Percentiles rank a stretch among this genome's conserved stretches.
phyloP scores from a whole-genome alignment of 2,797 vertebrate species.

The Corythornis leucogaster region DNA sequence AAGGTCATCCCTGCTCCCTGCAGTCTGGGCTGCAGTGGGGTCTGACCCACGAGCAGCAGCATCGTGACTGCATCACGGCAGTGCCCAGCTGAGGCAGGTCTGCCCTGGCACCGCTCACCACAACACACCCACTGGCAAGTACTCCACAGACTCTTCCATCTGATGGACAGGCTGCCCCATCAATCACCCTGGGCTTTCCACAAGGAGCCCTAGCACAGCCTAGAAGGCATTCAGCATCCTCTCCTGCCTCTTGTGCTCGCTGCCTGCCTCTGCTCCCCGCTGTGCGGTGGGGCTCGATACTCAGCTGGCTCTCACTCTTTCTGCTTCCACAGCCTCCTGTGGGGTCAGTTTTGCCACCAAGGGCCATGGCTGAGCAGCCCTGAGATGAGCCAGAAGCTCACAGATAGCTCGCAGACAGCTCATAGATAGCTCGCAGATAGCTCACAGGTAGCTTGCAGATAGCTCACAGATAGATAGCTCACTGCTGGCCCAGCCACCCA shows the following conservation, averaged over 20 bases:
- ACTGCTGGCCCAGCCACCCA: too few species aligned
- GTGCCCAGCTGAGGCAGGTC: background rate
- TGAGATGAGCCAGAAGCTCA: background rate
- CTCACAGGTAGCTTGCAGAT: too few species aligned
- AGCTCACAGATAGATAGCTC: too few species aligned
- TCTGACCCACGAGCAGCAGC: background rate
- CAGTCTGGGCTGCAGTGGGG: background rate
- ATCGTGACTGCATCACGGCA: rapidly evolving
- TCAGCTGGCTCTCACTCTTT: background rate
- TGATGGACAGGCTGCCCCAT: background rate
- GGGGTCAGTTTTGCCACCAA: background rate
- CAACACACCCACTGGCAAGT: rapidly evolving
- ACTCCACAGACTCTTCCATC: background rate
- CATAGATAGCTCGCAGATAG: too few species aligned
- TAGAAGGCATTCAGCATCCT: rapidly evolving
- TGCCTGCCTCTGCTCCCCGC: background rate
- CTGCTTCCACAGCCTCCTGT: background rate
- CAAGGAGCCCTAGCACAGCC: background rate
- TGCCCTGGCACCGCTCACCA: background rate
- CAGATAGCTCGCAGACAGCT: too few species aligned
- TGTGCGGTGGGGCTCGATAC: rapidly evolving
- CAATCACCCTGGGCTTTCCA: background rate
- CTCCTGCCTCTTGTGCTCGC: too few species aligned
- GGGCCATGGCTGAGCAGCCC: background rate
- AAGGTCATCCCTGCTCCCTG: background rate